Percentiles rank a stretch among this genome's conserved stretches.
These are phyloP conservation scores for Polypterus bichir DNA, from an alignment of 2,113 vertebrate genomes.

Conservation along the genomic window DNA sequence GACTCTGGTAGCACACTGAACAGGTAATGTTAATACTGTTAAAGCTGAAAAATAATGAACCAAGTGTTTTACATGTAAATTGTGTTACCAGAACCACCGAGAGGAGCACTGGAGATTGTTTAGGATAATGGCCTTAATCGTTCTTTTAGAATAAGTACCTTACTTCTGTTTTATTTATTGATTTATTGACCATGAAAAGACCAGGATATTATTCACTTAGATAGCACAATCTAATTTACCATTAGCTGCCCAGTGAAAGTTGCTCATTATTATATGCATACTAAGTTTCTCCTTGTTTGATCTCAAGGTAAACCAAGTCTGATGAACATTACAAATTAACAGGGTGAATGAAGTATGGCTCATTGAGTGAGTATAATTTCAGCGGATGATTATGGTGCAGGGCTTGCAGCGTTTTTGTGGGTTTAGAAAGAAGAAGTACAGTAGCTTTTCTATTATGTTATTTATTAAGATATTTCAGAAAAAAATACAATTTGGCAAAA, in stretches of 20 bases:
- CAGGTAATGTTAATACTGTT: too few species aligned
- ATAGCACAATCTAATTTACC: conserved; percentile 1
- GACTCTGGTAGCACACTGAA: too few species aligned
- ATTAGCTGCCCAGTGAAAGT: neutral
- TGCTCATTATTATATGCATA: neutral
- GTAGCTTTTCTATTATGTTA: too few species aligned
- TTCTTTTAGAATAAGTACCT: neutral
- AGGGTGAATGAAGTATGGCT: neutral
- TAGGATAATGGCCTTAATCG: neutral
- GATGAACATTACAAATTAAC: neutral
- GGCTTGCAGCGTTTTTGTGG: too few species aligned
- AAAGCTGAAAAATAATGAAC: too few species aligned
- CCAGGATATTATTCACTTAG: neutral
- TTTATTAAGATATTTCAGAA: too few species aligned
- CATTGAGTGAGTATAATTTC: neutral
- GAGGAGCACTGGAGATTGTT: neutral
- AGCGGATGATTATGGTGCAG: too few species aligned
- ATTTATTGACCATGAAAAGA: neutral
- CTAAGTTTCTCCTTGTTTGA: neutral
- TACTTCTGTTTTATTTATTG: neutral
- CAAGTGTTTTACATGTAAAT: too few species aligned
- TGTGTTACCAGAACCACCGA: too few species aligned
- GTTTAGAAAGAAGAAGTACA: too few species aligned
- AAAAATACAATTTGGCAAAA: too few species aligned
- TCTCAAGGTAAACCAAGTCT: neutral